Conservation (phyloP, 2,113 vertebrate genomes). For the Tringa solitaria region DNA sequence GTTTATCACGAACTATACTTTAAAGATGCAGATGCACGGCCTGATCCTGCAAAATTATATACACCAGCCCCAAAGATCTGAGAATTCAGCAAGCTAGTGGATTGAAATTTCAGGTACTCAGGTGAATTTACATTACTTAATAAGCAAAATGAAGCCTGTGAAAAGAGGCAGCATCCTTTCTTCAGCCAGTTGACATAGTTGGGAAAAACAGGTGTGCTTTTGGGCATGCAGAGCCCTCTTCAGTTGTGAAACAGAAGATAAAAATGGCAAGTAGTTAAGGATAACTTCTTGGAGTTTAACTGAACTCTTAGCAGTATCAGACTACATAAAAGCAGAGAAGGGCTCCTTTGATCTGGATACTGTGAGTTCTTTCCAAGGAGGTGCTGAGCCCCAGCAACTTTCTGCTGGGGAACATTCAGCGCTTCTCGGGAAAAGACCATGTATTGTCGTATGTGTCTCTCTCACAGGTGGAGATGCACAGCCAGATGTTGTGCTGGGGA, state of each 20-base stretch:
- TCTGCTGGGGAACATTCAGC: not conserved
- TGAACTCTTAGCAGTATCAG: not conserved
- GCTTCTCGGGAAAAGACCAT: not conserved
- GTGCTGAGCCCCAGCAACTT: not conserved
- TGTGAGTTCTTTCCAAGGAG: not conserved
- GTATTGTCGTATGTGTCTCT: not conserved
- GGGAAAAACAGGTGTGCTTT: not conserved
- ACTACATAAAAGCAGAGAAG: not conserved
- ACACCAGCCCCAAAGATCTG: not conserved
- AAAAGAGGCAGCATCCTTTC: not conserved
- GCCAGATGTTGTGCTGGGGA: not conserved
- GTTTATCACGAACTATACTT: not conserved
- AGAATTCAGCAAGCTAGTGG: not conserved
- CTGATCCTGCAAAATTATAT: not conserved
- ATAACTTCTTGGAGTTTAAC: not conserved
- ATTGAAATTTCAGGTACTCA: not conserved
- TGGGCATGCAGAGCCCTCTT: not conserved
- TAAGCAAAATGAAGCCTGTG: not conserved
- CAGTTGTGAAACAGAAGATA: not conserved
- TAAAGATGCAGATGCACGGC: not conserved
- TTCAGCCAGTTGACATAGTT: not conserved
- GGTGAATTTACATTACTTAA: not conserved
- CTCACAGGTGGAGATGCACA: not conserved
- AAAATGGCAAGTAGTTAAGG: not conserved
- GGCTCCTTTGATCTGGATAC: slow-evolving; percentile 6